A percentile compares a stretch with the other conserved stretches of the same genome.
phyloP scores from a whole-genome alignment of 2,797 vertebrate genomes.

The Cuniculus paca region DNA sequence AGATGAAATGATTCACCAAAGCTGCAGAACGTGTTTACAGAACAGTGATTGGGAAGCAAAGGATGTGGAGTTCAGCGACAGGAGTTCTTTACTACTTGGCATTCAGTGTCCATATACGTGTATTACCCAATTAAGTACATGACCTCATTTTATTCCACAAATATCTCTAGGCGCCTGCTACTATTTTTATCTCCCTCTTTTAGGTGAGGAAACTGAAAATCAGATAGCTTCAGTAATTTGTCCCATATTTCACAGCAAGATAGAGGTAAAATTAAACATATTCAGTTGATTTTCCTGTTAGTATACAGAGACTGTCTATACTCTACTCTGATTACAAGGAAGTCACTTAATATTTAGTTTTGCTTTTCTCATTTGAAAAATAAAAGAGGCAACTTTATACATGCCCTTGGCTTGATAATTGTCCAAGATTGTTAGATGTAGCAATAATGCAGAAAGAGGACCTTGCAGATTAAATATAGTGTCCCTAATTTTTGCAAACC shows the following conservation, averaged over 20 bases:
- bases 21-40: background rate
- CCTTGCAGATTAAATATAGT: background rate
- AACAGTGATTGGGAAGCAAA: background rate
- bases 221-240: background rate
- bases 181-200: background rate
- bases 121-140: background rate
- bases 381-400: background rate
- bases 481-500: background rate
- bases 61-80: background rate
- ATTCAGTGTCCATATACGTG: background rate
- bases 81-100: no score
- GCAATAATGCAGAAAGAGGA: background rate
- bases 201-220: background rate
- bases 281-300: background rate
- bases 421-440: background rate
- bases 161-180: background rate
- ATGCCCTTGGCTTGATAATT: background rate
- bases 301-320: background rate
- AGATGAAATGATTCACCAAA: background rate
- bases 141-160: background rate
- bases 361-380: background rate
- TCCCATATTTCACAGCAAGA: background rate
- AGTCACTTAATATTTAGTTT: background rate
- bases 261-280: background rate
- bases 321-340: background rate